Percentiles rank a stretch among this genome's conserved stretches.
Evolutionary conservation across 2,888 invertebrate species (phyloP).

Genomic region (Oxycera nigricornis): DNA sequence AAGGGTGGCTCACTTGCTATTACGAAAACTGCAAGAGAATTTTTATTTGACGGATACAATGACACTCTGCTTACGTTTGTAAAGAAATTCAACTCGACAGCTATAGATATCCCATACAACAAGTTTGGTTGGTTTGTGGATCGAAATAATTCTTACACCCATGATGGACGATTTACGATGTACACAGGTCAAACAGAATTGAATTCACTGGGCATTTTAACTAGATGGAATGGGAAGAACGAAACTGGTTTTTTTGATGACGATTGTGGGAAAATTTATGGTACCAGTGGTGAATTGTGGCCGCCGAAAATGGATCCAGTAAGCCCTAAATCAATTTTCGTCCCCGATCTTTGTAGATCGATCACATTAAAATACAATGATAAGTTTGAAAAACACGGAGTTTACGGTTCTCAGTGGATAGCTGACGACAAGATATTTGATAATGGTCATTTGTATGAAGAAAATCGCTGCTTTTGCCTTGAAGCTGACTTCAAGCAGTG

Average conservation of each 20-base stretch:
- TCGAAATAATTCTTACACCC: constrained; percentile 76
- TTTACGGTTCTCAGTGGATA: constrained; percentile 58
- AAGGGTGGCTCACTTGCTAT: constrained; percentile 65
- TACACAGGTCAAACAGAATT: constrained; percentile 75
- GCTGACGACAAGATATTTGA: constrained; percentile 74
- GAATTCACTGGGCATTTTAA: constrained; percentile 71
- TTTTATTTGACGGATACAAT: constrained; percentile 83
- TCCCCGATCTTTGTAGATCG: constrained; percentile 81
- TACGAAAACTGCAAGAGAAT: constrained; percentile 70
- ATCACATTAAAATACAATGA: constrained; percentile 58
- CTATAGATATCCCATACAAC: constrained; percentile 69
- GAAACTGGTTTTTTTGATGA: constrained; percentile 66
- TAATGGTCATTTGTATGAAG: constrained; percentile 69
- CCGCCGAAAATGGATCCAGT: constrained; percentile 67
- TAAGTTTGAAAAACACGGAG: constrained; percentile 49
- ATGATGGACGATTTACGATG: constrained; percentile 81
- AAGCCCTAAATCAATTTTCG: constrained; percentile 71
- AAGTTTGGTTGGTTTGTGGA: constrained; percentile 86
- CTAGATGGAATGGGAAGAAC: constrained; percentile 72
- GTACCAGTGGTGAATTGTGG: constrained; percentile 82
- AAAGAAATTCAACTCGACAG: constrained; percentile 63
- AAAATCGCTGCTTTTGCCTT: constrained; percentile 74
- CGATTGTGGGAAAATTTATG: constrained; percentile 73
- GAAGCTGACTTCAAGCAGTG: constrained; percentile 62
- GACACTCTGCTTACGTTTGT: constrained; percentile 72